Conservation (phyloP, 2,113 vertebrate species). For the Silurus asotus region DNA sequence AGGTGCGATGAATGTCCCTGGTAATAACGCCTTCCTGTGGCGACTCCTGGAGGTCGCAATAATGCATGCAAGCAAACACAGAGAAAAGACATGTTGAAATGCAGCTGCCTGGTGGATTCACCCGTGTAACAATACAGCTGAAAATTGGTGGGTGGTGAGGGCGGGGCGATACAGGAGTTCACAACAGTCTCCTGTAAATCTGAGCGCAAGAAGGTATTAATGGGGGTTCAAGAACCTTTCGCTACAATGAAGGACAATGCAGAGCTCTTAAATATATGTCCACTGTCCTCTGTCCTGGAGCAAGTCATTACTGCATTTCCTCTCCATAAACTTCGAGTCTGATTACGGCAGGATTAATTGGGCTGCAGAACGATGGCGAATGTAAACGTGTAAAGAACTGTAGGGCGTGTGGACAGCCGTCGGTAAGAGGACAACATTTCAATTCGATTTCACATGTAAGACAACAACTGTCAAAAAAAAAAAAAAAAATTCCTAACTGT, state of each 20-base stretch:
- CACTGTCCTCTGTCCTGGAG: neutral
- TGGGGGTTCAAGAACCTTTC: neutral
- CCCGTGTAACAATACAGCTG: conserved; percentile 7
- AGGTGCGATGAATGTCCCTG: conserved; percentile 95
- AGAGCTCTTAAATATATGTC: neutral
- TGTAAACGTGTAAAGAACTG: neutral
- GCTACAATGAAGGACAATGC: neutral
- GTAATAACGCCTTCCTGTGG: conserved; percentile 92
- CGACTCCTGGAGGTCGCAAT: conserved; percentile 79
- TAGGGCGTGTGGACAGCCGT: neutral
- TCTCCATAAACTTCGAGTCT: neutral
- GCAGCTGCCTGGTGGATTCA: neutral
- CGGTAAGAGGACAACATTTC: neutral
- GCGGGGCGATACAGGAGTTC: neutral
- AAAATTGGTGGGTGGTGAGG: conserved; percentile 12
- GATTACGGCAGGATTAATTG: neutral
- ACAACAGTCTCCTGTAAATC: neutral
- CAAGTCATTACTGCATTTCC: neutral
- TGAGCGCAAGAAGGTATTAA: neutral
- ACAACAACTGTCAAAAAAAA: neutral
- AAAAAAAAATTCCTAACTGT: neutral
- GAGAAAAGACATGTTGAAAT: neutral
- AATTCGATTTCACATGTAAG: neutral
- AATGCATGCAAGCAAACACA: neutral
- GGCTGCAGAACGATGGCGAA: neutral